A percentile compares a stretch with the other conserved stretches of the same genome.
Evolutionary conservation across 1,140 invertebrate species (phyloP).

Genomic region (Cataglyphis hispanica): DNA sequence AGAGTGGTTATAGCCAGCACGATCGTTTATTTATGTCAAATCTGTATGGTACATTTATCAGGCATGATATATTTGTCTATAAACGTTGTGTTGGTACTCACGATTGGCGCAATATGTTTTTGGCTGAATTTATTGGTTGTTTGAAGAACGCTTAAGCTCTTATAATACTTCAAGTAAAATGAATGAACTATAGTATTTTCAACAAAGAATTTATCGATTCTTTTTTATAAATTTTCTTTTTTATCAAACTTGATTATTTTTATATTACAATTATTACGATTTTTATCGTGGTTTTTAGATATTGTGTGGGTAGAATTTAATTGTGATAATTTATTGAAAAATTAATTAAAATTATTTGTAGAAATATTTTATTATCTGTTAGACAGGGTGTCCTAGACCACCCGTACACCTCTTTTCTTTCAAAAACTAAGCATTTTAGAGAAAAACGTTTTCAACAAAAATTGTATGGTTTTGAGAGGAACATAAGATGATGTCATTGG

Average conservation of each 20-base stretch:
- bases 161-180: slow-evolving; percentile 10
- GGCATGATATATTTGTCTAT: slow-evolving; percentile 33
- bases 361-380: neutral
- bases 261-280: too few relatives aligned
- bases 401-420: too few relatives aligned
- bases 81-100: slow-evolving; percentile 21
- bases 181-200: neutral
- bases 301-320: neutral
- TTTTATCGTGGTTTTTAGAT: neutral
- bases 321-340: neutral
- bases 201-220: neutral
- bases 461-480: too few relatives aligned
- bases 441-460: too few relatives aligned
- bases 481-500: too few relatives aligned
- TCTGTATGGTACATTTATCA: slow-evolving; percentile 36
- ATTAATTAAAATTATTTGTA: neutral
- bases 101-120: slow-evolving; percentile 41
- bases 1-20: neutral
- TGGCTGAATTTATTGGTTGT: slow-evolving; percentile 29
- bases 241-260: neutral
- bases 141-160: slow-evolving; percentile 31
- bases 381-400: too few relatives aligned
- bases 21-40: slow-evolving; percentile 46
- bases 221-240: neutral
- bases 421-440: too few relatives aligned